Evolutionary conservation across 2,797 vertebrate genomes (phyloP).

Genomic region (Enteromius paludinosus): DNA sequence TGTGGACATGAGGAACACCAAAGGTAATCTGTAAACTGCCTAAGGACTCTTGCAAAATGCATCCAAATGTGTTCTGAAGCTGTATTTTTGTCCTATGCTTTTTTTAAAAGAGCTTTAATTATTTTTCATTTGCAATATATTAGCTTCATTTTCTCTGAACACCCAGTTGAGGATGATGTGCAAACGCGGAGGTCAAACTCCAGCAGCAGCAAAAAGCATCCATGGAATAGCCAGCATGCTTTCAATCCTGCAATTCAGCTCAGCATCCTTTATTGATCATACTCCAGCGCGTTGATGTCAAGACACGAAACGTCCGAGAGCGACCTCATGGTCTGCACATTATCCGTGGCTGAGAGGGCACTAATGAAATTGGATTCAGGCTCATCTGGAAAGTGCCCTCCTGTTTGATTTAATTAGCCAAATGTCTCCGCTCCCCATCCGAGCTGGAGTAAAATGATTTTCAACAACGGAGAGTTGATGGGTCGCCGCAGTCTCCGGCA

Average conservation of each 20-base stretch:
- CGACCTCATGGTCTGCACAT: slow-evolving; percentile 49
- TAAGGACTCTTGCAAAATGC: neutral
- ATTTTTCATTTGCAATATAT: neutral
- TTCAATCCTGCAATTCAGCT: slow-evolving; percentile 18
- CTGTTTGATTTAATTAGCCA: slow-evolving; percentile 61
- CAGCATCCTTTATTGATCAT: slow-evolving; percentile 44
- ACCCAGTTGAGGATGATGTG: neutral
- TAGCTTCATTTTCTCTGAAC: slow-evolving; percentile 20
- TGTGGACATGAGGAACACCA: neutral
- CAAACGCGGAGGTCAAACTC: slow-evolving; percentile 4
- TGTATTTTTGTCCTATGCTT: neutral
- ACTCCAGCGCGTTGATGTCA: slow-evolving; percentile 35
- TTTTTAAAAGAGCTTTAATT: neutral
- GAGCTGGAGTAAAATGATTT: slow-evolving; percentile 49
- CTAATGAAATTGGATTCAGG: slow-evolving; percentile 72
- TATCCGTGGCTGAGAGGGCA: slow-evolving; percentile 64
- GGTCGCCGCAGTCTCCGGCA: slow-evolving; percentile 40
- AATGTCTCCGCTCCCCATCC: slow-evolving; percentile 44
- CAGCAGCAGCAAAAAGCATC: neutral
- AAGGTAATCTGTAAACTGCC: neutral
- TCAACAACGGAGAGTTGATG: slow-evolving; percentile 66
- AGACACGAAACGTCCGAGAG: slow-evolving; percentile 42
- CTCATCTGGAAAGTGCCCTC: slow-evolving; percentile 67
- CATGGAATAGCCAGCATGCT: slow-evolving; percentile 23
- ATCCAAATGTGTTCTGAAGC: neutral